Conservation (phyloP, 2,888 invertebrate genomes). For the Xestia sexstrigata region DNA sequence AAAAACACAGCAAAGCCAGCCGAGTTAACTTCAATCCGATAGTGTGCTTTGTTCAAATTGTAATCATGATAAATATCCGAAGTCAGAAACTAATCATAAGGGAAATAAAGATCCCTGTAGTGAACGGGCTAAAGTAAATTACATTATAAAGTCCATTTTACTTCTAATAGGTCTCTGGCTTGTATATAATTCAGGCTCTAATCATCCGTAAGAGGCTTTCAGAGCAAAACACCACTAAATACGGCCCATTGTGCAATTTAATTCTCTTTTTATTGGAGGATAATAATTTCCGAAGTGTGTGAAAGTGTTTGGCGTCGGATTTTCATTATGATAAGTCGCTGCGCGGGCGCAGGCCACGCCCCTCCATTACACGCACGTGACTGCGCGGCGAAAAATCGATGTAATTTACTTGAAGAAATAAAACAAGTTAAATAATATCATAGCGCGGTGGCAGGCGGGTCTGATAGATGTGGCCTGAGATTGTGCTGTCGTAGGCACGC, state of each 20-base stretch:
- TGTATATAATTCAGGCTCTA: conserved; percentile 37
- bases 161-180: conserved; percentile 27
- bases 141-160: conserved; percentile 36
- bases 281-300: conserved; percentile 58
- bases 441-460: conserved; percentile 39
- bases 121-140: conserved; percentile 17
- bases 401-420: conserved; percentile 59
- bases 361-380: conserved; percentile 64
- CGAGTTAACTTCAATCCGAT: not conserved
- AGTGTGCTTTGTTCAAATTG: conserved; percentile 5
- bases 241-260: conserved; percentile 56
- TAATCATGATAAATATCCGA: conserved; percentile 30
- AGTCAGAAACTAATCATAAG: not conserved
- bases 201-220: conserved; percentile 46
- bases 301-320: conserved; percentile 70
- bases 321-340: conserved; percentile 74
- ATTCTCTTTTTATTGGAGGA: conserved; percentile 54
- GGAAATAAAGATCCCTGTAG: not conserved
- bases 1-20: not conserved
- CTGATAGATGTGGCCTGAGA: conserved; percentile 18
- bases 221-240: conserved; percentile 49
- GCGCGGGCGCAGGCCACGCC: conserved; percentile 68
- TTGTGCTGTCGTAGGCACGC: conserved; percentile 27
- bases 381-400: conserved; percentile 45
- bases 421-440: conserved; percentile 54